Evolutionary conservation across 2,888 invertebrate genomes (phyloP).

Genomic region (Rhimphoctona megacephalus): DNA sequence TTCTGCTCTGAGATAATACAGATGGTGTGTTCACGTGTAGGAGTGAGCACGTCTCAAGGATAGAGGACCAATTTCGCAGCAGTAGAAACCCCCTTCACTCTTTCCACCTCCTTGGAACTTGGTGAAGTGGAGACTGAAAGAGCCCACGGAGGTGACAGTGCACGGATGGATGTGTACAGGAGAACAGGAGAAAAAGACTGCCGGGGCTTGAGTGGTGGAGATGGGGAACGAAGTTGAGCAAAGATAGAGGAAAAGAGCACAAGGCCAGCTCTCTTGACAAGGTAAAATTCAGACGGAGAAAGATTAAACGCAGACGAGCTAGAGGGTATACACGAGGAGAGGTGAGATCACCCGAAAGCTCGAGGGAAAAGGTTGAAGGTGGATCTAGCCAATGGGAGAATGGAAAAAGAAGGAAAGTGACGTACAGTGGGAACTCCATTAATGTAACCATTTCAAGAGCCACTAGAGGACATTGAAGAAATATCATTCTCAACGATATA

Average conservation of each 20-base stretch:
- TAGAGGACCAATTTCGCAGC: conserved; percentile 61
- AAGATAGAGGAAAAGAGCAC: conserved; percentile 37
- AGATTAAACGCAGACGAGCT: conserved; percentile 57
- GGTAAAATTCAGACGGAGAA: conserved; percentile 54
- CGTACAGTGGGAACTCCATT: conserved; percentile 16
- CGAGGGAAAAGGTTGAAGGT: conserved; percentile 5
- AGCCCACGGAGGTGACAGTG: conserved; percentile 48
- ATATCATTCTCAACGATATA: background rate
- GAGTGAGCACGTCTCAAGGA: conserved; percentile 68
- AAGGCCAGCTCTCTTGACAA: conserved; percentile 23
- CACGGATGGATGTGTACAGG: conserved; percentile 22
- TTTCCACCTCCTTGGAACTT: background rate
- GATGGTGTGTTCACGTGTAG: conserved; percentile 36
- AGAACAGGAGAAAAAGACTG: conserved; percentile 29
- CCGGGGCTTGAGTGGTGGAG: conserved; percentile 8
- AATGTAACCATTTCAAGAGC: background rate
- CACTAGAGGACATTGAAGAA: conserved; percentile 4
- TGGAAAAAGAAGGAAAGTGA: background rate
- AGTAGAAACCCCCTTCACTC: conserved; percentile 39
- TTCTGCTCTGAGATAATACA: conserved; percentile 31
- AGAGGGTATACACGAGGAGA: conserved; percentile 17
- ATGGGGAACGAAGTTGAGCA: background rate
- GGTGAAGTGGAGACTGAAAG: conserved; percentile 38
- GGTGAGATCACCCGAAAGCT: background rate
- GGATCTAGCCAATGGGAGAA: conserved; percentile 10